A percentile compares a stretch with the other conserved stretches of the same genome.
Evolutionary conservation across 2,797 vertebrate genomes (phyloP).

Genomic region (Myotis myotis): DNA sequence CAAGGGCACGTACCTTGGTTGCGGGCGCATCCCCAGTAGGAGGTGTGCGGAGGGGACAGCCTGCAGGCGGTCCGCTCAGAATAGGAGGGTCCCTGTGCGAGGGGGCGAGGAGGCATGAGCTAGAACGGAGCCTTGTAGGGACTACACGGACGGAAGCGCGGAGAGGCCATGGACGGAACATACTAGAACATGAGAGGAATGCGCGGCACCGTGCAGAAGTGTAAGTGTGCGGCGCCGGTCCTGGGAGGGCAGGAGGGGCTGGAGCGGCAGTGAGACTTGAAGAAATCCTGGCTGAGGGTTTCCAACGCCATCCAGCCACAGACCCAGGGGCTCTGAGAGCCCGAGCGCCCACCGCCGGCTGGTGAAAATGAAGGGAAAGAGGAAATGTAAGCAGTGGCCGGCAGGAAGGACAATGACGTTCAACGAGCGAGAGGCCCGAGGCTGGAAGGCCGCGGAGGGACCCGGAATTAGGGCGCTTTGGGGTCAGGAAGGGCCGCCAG

Average conservation of each 20-base stretch:
- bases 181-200: too few species aligned
- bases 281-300: too few species aligned
- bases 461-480: not conserved
- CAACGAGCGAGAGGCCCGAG: too few species aligned
- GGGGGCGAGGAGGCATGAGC: not conserved
- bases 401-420: not conserved
- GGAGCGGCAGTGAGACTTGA: too few species aligned
- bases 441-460: not conserved
- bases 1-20: too few species aligned
- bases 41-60: not conserved
- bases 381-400: not conserved
- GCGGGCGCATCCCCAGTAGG: too few species aligned
- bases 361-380: not conserved
- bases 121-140: not conserved
- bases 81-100: too few species aligned
- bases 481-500: too few species aligned
- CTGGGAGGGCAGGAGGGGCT: not conserved
- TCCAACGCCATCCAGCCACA: too few species aligned
- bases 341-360: not conserved
- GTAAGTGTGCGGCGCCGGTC: accelerated
- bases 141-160: not conserved
- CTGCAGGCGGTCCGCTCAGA: not conserved
- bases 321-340: too few species aligned
- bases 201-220: not conserved
- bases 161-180: not conserved